These are phyloP conservation scores for Cantharis lateralis DNA, from an alignment of 2,888 invertebrate genomes.

Conservation along the genomic window DNA sequence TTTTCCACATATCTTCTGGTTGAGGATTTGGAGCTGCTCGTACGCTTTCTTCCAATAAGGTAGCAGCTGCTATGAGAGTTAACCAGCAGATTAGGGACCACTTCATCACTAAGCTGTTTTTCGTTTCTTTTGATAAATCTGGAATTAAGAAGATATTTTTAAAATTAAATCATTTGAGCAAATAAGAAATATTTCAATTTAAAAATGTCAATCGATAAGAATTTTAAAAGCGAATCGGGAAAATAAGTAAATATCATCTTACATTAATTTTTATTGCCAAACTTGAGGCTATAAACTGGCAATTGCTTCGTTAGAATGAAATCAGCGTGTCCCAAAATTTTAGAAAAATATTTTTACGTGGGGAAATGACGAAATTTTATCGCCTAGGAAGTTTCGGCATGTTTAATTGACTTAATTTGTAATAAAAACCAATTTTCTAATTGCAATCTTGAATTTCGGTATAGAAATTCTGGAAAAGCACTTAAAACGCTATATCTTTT, in stretches of 20 bases:
- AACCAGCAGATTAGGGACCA: conserved; percentile 47
- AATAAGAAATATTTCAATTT: too few relatives aligned
- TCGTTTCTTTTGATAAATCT: background rate
- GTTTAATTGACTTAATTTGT: background rate
- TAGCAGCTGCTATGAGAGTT: conserved; percentile 40
- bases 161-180: background rate
- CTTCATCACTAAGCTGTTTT: conserved; percentile 18
- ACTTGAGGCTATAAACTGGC: background rate
- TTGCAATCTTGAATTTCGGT: background rate
- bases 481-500: background rate
- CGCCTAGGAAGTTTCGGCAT: background rate
- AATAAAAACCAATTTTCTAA: background rate
- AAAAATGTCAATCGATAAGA: background rate
- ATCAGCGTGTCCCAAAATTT: background rate
- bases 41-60: conserved; percentile 33
- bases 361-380: background rate
- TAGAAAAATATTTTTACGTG: background rate
- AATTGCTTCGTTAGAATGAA: background rate
- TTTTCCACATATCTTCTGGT: conserved; percentile 41
- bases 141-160: background rate
- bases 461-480: background rate
- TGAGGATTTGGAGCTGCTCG: conserved; percentile 39
- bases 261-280: background rate
- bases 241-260: background rate
- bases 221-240: background rate